These are phyloP conservation scores for Tanytarsus gracilentus DNA, from an alignment of 2,888 invertebrate genomes.

Conservation along the genomic window DNA sequence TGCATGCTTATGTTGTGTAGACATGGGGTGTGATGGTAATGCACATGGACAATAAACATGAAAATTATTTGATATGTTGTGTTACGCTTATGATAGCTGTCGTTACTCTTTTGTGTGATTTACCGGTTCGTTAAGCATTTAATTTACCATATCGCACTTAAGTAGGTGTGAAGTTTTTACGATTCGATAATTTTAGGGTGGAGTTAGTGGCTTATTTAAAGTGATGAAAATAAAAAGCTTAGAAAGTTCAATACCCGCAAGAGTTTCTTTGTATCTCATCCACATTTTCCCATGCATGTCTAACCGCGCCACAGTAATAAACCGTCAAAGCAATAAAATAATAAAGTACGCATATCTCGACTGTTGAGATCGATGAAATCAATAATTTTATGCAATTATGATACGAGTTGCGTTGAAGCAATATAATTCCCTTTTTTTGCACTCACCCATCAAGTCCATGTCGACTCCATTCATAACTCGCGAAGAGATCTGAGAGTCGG, in stretches of 20 bases:
- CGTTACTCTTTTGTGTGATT: slow-evolving; percentile 13
- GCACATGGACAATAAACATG: slow-evolving; percentile 9
- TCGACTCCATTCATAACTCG: too few relatives aligned
- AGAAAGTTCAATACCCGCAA: neutral
- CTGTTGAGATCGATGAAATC: neutral
- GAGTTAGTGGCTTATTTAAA: too few relatives aligned
- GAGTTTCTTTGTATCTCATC: neutral
- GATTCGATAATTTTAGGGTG: neutral
- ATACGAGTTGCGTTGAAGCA: slow-evolving; percentile 7
- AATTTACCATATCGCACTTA: slow-evolving; percentile 22
- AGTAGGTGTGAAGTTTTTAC: neutral
- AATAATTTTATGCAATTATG: slow-evolving; percentile 25
- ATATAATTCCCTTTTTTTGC: neutral
- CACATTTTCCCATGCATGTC: neutral
- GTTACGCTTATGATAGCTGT: neutral
- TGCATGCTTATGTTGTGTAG: neutral
- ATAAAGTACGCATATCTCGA: slow-evolving; percentile 20
- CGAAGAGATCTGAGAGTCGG: too few relatives aligned
- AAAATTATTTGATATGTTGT: neutral
- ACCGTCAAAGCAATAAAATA: slow-evolving; percentile 22
- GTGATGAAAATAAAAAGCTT: neutral
- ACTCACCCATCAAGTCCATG: too few relatives aligned
- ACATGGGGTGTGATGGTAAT: neutral
- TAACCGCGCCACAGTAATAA: slow-evolving; percentile 1
- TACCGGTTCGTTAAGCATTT: slow-evolving; percentile 24